phyloP scores from a whole-genome alignment of 2,113 vertebrate genomes.

The Corythornis vintsioides region DNA sequence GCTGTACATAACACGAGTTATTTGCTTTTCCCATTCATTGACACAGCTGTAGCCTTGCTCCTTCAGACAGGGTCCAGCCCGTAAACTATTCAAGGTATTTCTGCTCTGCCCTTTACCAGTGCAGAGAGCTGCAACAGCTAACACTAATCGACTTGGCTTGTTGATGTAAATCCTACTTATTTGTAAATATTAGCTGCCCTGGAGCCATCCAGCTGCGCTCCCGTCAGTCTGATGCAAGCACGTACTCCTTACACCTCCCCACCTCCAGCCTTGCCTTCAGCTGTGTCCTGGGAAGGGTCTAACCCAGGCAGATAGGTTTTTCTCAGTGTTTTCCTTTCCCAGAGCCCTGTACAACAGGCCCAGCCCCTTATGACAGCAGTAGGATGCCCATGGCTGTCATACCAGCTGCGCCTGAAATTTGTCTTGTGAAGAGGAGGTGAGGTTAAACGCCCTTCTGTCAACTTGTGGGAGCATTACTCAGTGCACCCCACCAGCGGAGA shows the following conservation, averaged over 20 bases:
- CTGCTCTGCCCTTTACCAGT: not conserved
- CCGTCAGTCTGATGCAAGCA: fast-evolving
- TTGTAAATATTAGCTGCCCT: conserved; percentile 13
- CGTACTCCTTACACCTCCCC: not conserved
- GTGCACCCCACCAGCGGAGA: not conserved
- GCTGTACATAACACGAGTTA: fast-evolving
- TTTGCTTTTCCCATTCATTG: not conserved
- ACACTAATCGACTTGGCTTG: not conserved
- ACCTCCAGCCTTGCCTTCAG: not conserved
- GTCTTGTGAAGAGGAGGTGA: not conserved
- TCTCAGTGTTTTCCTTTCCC: not conserved
- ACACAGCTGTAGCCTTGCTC: not conserved
- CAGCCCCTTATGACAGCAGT: not conserved
- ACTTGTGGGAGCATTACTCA: not conserved
- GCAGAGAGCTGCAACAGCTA: not conserved
- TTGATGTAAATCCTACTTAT: conserved; percentile 4
- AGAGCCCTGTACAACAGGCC: not conserved
- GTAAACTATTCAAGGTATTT: not conserved
- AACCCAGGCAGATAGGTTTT: not conserved
- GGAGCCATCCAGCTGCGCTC: not conserved
- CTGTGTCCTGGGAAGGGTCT: not conserved
- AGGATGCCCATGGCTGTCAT: not conserved
- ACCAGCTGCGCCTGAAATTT: not conserved
- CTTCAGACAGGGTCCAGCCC: not conserved
- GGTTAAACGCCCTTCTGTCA: not conserved